Evolutionary conservation across 2,888 invertebrate genomes (phyloP).

Genomic region (Hoplodrina ambigua): DNA sequence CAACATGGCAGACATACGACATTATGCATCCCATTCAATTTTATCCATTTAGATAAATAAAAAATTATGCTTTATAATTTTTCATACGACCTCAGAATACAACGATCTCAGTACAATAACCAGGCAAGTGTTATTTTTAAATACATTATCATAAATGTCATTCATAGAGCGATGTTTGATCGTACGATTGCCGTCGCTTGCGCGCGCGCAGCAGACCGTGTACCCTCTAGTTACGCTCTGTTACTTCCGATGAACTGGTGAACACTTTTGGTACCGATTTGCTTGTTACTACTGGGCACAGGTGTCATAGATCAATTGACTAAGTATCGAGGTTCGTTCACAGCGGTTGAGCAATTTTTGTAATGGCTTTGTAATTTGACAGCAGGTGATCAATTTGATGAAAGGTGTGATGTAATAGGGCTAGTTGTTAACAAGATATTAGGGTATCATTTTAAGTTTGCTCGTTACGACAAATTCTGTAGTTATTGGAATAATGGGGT

Average conservation of each 20-base stretch:
- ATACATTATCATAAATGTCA: slow-evolving; percentile 55
- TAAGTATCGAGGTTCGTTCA: slow-evolving; percentile 25
- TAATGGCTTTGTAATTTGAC: slow-evolving; percentile 48
- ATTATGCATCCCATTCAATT: neutral
- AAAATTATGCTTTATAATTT: neutral
- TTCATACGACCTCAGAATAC: neutral
- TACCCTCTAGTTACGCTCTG: slow-evolving; percentile 81
- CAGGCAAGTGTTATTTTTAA: slow-evolving; percentile 40
- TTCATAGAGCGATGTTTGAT: slow-evolving; percentile 48
- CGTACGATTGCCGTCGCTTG: slow-evolving; percentile 59
- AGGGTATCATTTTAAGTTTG: neutral
- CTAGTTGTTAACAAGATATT: neutral
- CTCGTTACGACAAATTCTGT: neutral
- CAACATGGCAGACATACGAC: neutral
- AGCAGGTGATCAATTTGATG: slow-evolving; percentile 46
- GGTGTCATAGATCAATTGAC: slow-evolving; percentile 51
- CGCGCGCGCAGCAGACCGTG: slow-evolving; percentile 79
- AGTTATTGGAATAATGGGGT: neutral
- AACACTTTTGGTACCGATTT: slow-evolving; percentile 53
- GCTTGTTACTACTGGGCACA: slow-evolving; percentile 47
- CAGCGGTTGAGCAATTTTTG: slow-evolving; percentile 40
- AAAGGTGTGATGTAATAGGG: slow-evolving; percentile 30
- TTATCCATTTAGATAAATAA: slow-evolving; percentile 10
- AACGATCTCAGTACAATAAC: slow-evolving; percentile 16
- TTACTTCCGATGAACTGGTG: slow-evolving; percentile 62